Evolutionary conservation across 1,140 invertebrate species (phyloP).

Genomic region (Calephelis nemesis): DNA sequence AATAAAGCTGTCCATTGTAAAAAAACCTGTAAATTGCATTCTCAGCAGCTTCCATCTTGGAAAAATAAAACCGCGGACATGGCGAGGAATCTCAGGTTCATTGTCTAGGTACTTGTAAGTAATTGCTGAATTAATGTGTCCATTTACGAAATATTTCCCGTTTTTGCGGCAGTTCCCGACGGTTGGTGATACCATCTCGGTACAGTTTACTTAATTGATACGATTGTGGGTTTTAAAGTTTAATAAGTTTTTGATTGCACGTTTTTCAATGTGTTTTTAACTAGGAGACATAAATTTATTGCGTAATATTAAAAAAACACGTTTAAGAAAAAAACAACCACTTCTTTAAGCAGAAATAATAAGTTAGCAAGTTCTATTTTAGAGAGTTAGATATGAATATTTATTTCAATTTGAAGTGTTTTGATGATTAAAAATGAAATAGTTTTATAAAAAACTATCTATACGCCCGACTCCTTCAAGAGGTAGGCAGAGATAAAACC

Average conservation of each 20-base stretch:
- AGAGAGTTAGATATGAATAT: too few species aligned
- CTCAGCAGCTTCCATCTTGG: constrained; percentile 18
- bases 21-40: constrained; percentile 26
- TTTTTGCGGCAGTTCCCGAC: constrained; percentile 19
- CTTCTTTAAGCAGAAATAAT: too few species aligned
- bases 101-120: constrained; percentile 17
- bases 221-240: background rate
- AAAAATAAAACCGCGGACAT: constrained; percentile 20
- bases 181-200: background rate
- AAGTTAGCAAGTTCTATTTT: too few species aligned
- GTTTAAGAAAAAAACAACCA: too few species aligned
- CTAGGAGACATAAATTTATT: too few species aligned
- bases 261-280: background rate
- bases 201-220: constrained; percentile 3
- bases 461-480: too few species aligned
- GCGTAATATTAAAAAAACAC: too few species aligned
- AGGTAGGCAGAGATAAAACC: too few species aligned
- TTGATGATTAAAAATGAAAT: too few species aligned
- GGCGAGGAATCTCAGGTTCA: constrained; percentile 22
- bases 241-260: background rate
- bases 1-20: constrained; percentile 29
- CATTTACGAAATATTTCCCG: constrained; percentile 24
- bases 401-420: too few species aligned
- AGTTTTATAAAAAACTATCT: too few species aligned
- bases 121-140: constrained; percentile 19